These are phyloP conservation scores for Sylvietta virens DNA, from an alignment of 2,113 vertebrate species.

Conservation along the genomic window DNA sequence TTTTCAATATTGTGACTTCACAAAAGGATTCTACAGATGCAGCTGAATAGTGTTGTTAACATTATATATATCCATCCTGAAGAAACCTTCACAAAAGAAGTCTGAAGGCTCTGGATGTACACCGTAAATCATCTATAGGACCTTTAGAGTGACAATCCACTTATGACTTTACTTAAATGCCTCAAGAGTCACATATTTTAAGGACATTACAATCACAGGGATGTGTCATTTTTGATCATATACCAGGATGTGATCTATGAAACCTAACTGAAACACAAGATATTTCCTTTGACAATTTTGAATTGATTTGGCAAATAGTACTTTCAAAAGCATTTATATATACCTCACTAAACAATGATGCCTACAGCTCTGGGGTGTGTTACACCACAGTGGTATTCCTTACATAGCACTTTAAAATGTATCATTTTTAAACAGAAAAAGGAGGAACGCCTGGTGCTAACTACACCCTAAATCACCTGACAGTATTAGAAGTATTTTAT, in stretches of 20 bases:
- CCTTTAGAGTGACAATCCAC: background rate
- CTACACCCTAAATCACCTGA: background rate
- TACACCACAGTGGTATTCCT: background rate
- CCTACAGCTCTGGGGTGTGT: background rate
- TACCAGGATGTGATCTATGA: background rate
- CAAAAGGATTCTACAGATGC: no score
- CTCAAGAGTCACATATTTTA: no score
- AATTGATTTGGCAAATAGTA: background rate
- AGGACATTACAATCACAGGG: background rate
- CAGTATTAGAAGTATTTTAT: background rate
- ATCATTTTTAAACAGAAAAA: background rate
- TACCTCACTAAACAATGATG: background rate
- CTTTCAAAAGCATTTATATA: background rate
- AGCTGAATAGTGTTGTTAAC: no score
- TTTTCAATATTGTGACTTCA: no score
- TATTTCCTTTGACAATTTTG: background rate
- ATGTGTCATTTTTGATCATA: background rate
- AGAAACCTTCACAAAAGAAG: no score
- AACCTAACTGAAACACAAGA: background rate
- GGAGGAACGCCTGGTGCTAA: background rate
- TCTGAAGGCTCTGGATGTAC: no score
- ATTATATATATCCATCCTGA: no score
- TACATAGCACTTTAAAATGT: background rate
- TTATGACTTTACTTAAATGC: background rate
- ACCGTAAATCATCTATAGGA: no score